Conservation (phyloP, 1,140 invertebrate species). For the silkworm (Bombyx mori) region DNA sequence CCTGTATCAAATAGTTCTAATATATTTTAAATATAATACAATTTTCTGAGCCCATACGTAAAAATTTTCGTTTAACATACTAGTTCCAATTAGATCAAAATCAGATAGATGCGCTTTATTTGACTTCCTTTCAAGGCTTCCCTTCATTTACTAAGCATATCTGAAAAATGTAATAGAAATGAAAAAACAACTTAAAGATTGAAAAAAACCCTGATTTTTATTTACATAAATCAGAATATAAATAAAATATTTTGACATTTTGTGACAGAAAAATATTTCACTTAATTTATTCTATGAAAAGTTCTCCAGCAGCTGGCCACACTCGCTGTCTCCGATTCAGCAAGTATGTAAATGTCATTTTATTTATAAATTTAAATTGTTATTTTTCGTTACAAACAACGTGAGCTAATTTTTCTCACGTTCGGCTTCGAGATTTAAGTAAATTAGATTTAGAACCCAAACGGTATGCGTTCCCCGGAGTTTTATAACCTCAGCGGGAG, state of each 20-base stretch:
- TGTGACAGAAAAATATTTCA: neutral
- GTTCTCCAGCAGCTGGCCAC: conserved; percentile 48
- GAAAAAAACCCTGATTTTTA: no score
- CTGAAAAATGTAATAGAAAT: no score
- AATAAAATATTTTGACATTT: conserved; percentile 2
- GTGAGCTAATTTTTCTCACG: conserved; percentile 20
- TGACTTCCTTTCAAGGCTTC: no score
- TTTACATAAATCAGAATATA: no score
- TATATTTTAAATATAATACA: no score
- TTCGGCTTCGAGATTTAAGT: conserved; percentile 17
- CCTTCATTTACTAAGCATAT: no score
- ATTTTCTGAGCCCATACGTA: no score
- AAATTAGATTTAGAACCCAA: conserved; percentile 14
- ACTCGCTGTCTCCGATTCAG: conserved; percentile 62
- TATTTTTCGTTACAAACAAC: conserved; percentile 28
- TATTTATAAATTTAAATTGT: conserved; percentile 48
- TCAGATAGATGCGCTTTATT: no score
- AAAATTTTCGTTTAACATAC: no score
- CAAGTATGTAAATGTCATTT: conserved; percentile 71
- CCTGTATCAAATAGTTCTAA: no score
- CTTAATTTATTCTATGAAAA: conserved; percentile 32
- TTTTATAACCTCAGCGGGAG: conserved; percentile 49
- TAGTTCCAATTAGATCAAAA: no score
- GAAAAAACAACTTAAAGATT: no score
- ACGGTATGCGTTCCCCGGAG: conserved; percentile 23